Conservation (phyloP, 2,888 invertebrate genomes). For the Phaonia tiefii region DNA sequence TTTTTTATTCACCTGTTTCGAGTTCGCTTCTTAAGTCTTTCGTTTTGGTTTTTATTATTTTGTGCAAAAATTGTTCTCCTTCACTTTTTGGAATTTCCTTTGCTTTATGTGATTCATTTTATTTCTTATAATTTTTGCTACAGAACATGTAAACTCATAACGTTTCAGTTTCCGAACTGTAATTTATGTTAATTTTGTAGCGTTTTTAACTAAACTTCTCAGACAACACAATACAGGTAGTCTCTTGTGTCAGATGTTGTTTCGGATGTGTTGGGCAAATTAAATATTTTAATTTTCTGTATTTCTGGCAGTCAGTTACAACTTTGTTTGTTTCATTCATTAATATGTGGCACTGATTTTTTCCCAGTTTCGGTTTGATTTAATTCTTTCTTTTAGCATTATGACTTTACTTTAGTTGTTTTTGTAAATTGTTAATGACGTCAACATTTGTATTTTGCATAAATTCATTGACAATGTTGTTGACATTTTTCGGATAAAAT, state of each 20-base stretch:
- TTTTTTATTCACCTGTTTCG: no score
- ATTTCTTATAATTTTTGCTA: slow-evolving; percentile 15
- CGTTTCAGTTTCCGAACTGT: slow-evolving; percentile 1
- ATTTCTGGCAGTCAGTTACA: neutral
- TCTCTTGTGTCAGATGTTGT: neutral
- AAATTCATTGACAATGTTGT: no score
- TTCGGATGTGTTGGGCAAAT: slow-evolving; percentile 7
- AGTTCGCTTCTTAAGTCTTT: neutral
- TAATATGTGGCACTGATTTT: neutral
- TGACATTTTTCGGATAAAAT: no score
- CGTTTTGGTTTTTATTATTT: neutral
- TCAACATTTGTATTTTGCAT: no score
- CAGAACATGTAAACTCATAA: slow-evolving; percentile 15
- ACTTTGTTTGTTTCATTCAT: neutral
- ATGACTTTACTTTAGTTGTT: no score
- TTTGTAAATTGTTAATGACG: no score
- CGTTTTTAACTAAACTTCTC: neutral
- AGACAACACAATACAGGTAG: slow-evolving; percentile 1
- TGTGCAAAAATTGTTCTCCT: no score
- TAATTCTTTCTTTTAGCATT: no score
- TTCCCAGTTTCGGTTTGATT: neutral
- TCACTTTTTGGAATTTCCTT: no score
- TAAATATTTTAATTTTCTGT: slow-evolving; percentile 18
- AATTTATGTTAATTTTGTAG: slow-evolving; percentile 20
- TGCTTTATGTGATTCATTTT: slow-evolving; percentile 1